Evolutionary conservation across 2,113 vertebrate species (phyloP).

Genomic region (Thomomys bottae): DNA sequence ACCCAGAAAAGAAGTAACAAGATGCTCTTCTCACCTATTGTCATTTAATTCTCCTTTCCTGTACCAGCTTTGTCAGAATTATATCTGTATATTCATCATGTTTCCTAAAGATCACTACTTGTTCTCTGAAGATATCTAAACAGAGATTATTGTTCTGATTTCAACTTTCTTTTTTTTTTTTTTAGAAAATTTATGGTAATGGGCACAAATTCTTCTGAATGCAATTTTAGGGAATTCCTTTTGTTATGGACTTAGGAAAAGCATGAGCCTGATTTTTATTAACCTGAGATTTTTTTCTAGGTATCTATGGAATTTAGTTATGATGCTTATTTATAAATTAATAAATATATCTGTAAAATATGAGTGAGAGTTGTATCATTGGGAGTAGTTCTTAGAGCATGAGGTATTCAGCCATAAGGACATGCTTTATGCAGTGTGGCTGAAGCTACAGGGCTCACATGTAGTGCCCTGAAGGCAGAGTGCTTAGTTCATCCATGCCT

Average conservation of each 20-base stretch:
- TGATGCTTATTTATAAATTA: too few relatives aligned
- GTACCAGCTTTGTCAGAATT: constrained; percentile 41
- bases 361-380: not conserved
- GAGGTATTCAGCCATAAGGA: not conserved
- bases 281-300: too few relatives aligned
- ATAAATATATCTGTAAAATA: not conserved
- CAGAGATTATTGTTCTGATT: not conserved
- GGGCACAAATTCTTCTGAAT: not conserved
- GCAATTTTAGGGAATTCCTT: constrained; percentile 40
- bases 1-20: constrained; percentile 20
- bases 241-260: not conserved
- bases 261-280: not conserved
- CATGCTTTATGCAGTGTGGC: accelerated
- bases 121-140: not conserved
- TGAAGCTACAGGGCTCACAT: not conserved
- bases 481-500: not conserved
- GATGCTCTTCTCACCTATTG: constrained; percentile 2
- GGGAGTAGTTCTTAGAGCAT: not conserved
- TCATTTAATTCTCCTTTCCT: constrained; percentile 50
- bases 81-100: constrained; percentile 40
- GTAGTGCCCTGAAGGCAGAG: accelerated
- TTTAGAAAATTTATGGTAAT: constrained; percentile 34
- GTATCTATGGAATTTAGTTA: not conserved
- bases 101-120: constrained; percentile 31
- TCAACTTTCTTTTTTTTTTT: not conserved